Evolutionary conservation across 2,797 vertebrate genomes (phyloP).

Genomic region (Notoglanidium macrostoma): DNA sequence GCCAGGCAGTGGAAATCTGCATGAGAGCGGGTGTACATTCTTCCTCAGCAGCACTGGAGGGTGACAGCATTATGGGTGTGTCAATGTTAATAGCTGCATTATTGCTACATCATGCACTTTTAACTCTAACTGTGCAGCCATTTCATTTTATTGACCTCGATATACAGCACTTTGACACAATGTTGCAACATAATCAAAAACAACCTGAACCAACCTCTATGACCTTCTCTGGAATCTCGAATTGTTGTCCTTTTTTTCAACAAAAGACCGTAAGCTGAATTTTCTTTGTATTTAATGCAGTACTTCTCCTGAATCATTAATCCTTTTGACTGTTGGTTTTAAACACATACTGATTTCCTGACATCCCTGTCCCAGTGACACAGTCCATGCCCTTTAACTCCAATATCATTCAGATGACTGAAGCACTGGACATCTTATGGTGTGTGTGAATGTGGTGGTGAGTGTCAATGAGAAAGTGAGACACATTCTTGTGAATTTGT

Average conservation of each 20-base stretch:
- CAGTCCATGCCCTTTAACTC: background rate
- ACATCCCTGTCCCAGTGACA: background rate
- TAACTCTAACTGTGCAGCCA: slow-evolving; percentile 46
- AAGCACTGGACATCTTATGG: background rate
- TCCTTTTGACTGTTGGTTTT: background rate
- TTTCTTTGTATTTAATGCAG: background rate
- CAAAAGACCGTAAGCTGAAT: background rate
- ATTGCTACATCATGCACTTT: slow-evolving; percentile 62
- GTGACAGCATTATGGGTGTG: slow-evolving; percentile 42
- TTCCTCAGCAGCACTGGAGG: slow-evolving; percentile 46
- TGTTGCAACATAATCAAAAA: slow-evolving; percentile 24
- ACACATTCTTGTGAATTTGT: slow-evolving; percentile 42
- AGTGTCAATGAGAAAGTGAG: slow-evolving; percentile 18
- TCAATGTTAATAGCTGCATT: slow-evolving; percentile 54
- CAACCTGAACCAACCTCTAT: slow-evolving; percentile 3
- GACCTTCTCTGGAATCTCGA: slow-evolving; percentile 16
- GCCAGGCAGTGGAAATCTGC: slow-evolving; percentile 46
- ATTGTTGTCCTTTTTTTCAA: background rate
- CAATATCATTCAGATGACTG: background rate
- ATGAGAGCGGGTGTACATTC: slow-evolving; percentile 52
- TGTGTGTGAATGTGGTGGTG: slow-evolving; percentile 13
- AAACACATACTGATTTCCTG: background rate
- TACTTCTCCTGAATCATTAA: background rate
- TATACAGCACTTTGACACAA: slow-evolving; percentile 26
- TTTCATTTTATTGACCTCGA: slow-evolving; percentile 39